phyloP scores from a whole-genome alignment of 2,888 invertebrate genomes.

The Melitaea athalia region DNA sequence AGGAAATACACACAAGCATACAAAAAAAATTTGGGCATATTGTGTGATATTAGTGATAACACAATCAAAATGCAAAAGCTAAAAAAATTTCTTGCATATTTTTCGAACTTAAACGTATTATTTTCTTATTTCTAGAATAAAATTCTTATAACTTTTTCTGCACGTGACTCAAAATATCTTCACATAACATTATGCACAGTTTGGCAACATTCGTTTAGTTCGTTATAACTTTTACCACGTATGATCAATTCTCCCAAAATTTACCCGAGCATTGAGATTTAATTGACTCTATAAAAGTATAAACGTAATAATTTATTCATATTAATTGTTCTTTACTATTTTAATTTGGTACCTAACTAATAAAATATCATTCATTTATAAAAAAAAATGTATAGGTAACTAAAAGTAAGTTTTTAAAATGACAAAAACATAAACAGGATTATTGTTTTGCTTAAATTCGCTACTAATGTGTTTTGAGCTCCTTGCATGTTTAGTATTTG shows the following conservation, averaged over 20 bases:
- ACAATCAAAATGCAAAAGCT: not conserved
- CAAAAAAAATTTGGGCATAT: not conserved
- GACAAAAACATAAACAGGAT: not conserved
- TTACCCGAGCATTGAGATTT: slow-evolving; percentile 18
- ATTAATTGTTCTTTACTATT: not conserved
- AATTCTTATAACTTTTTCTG: slow-evolving; percentile 25
- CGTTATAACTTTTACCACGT: slow-evolving; percentile 23
- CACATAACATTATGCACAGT: slow-evolving; percentile 25
- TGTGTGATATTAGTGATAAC: too few relatives aligned
- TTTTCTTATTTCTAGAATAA: slow-evolving; percentile 4
- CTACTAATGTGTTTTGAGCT: slow-evolving; percentile 5
- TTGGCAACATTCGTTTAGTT: slow-evolving; percentile 27
- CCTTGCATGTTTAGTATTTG: slow-evolving; percentile 13
- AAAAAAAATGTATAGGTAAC: not conserved
- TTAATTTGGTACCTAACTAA: too few relatives aligned
- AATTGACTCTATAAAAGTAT: slow-evolving; percentile 3
- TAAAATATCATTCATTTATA: too few relatives aligned
- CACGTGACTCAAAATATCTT: slow-evolving; percentile 29
- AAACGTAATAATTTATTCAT: not conserved
- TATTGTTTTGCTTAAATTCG: not conserved
- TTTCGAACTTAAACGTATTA: not conserved
- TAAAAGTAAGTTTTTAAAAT: not conserved
- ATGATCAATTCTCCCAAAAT: slow-evolving; percentile 23
- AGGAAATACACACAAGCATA: not conserved
- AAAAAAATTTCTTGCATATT: not conserved